Evolutionary conservation across 2,888 invertebrate species (phyloP), one percentile per base, ranked within the genome.

Genomic region (Troides helena): DNA sequence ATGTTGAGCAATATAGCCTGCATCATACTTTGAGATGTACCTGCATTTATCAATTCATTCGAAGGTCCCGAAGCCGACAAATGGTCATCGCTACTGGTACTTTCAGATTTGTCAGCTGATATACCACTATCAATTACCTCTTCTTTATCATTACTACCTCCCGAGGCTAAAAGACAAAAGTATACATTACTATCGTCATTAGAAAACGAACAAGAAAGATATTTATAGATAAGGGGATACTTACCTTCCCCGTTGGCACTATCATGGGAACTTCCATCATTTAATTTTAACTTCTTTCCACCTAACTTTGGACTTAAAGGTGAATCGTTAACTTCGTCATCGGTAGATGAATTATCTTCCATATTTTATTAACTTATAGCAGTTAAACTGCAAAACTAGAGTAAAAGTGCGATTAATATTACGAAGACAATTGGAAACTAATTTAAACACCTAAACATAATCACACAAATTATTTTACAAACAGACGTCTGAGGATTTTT

Each of bases 81-180:
- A 14, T 78, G 85, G 65, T 89, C 90, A 17, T 92, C 90, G 67
- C 89, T 92, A 72, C 88, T 88, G 0, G 88, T 88, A 72, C 90
- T 90, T 75, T 91, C 93, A n/a, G 91, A 91, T 73, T 91, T 92
- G 73, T 92, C 93, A 4, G 87, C 90, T 7, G 88, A 90, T 36
- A 92, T 83, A 8, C 92, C 93, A 76, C 92, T 93, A 68, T 93
- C 92, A 30, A 83, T 85, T 81, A 89, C 92, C 67, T 91, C 92
- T 72, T 91, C 88, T 70, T 82, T 81, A 57, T 80, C 73, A 36
- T 73, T 76, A 72, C 76, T 78, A 68, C 74, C 76, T 53, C 73
- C 74, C 66, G 77, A 73, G 50, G 75, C 79, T 77, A 66, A 68
- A n/a, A 63, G 56, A 39, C 46, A 60, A 61, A 67, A 68, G 80